A percentile compares a stretch with the other conserved stretches of the same genome.
Conservation (phyloP, 1,140 invertebrate genomes). For the Anagrus nilaparvatae region DNA sequence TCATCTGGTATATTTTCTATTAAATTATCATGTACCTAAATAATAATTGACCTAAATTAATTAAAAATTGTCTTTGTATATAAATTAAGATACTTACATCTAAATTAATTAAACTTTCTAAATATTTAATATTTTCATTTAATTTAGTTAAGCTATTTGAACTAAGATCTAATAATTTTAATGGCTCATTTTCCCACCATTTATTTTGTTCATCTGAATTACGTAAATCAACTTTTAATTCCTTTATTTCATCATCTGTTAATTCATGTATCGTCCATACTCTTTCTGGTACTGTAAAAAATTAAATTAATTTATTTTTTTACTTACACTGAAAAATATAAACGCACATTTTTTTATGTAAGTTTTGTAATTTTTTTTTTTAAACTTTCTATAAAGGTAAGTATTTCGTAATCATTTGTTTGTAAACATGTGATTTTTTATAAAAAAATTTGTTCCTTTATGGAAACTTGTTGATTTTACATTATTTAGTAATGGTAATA, state of each 20-base stretch:
- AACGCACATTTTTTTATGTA: no score
- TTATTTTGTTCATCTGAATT: slow-evolving; percentile 54
- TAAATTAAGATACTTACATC: slow-evolving; percentile 46
- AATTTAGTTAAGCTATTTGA: slow-evolving; percentile 62
- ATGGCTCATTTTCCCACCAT: slow-evolving; percentile 79
- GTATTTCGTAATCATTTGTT: no score
- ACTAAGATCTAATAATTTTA: slow-evolving; percentile 70
- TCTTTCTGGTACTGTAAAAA: slow-evolving; percentile 62
- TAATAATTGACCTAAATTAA: no score
- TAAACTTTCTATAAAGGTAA: no score
- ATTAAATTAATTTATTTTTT: no score
- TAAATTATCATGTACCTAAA: slow-evolving; percentile 69
- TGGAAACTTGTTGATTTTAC: no score
- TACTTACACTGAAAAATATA: no score
- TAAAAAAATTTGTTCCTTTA: no score
- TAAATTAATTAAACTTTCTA: slow-evolving; percentile 59
- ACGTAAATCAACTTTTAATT: slow-evolving; percentile 52
- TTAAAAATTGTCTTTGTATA: no score
- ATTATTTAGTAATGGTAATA: no score
- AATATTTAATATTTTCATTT: slow-evolving; percentile 56
- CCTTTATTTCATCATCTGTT: slow-evolving; percentile 48
- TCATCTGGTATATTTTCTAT: slow-evolving; percentile 61
- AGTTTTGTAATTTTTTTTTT: no score
- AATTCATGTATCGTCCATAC: slow-evolving; percentile 74
- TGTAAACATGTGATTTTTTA: no score